These are phyloP conservation scores for Calameuta pallipes DNA, from an alignment of 2,888 invertebrate species.

Conservation along the genomic window DNA sequence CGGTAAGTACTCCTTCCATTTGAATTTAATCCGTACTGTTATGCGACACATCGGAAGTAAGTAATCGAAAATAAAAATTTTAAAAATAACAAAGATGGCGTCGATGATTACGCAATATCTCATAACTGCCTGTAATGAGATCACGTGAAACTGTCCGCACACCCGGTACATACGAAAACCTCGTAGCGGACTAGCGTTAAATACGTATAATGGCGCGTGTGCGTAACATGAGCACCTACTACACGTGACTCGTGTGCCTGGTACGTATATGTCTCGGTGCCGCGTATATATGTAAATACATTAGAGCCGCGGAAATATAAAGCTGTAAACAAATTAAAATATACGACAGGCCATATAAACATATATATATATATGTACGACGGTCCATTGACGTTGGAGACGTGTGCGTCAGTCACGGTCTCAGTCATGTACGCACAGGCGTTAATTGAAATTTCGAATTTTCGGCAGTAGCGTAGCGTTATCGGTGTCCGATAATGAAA, in stretches of 20 bases:
- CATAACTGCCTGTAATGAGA: background rate
- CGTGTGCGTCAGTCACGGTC: background rate
- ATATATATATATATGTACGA: background rate
- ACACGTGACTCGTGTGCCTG: background rate
- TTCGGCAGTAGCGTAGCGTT: background rate
- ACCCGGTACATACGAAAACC: background rate
- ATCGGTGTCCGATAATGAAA: background rate
- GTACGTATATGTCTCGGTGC: background rate
- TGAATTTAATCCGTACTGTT: background rate
- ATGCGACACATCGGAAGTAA: background rate
- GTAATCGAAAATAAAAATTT: background rate
- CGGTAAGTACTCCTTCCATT: background rate
- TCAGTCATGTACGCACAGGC: background rate
- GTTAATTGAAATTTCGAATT: background rate
- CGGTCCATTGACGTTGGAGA: background rate
- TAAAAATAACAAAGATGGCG: background rate
- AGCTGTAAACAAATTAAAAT: constrained; percentile 11
- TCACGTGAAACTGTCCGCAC: background rate
- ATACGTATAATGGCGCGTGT: background rate
- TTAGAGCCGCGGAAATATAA: background rate
- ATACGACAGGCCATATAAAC: background rate
- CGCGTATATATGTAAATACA: background rate
- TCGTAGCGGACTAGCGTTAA: background rate
- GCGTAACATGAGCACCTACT: background rate
- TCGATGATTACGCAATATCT: background rate